Evolutionary conservation across 1,140 invertebrate genomes (phyloP), one percentile per base, ranked within the genome.

Genomic region (Caenorhabditis brenneri): DNA sequence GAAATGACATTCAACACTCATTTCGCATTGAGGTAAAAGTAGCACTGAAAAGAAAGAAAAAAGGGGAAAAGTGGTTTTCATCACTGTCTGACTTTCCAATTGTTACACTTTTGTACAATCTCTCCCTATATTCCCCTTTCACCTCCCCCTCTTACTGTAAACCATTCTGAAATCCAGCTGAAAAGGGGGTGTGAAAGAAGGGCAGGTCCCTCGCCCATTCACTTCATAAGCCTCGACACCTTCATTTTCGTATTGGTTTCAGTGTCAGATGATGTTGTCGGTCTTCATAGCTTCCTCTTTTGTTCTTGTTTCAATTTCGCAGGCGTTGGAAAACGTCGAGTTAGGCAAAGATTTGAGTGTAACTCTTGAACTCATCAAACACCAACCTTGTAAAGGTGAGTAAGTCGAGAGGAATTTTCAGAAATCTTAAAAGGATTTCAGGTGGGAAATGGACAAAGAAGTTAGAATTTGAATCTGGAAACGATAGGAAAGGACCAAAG

Each of bases 381-480:
- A 90, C 84, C 89, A 90, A 53, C 86, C 89, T 12, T 90, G 89
- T 53, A 60, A 88, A 86, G 60, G 55, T 39, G 81, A 85, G 88
- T 88, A 33, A n/a, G n/a, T n/a, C n/a, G n/a, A n/a, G n/a, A n/a
- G n/a, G 31, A n/a, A 55, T 12, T 24, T 51, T 3, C n/a, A 22
- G 5, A 55, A 12, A 27, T 49, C 4, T 36, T 16, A 19, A 10
- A 60, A 2, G 29, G 12, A 16, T 81, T 88, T 88, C 53, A 89
- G 90, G 81, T 79, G 79, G 86, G 9, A 89, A 90, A 84, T 90
- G 89, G 89, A 84, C 84, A 22, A 65, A 87, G 42, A 90, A 90
- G 53, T n/a, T 90, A 12, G 90, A 90, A 60, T 90, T 90, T 81
- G 89, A 90, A 74, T 74, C 81, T 15, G 89, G 90, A 74, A 90